Conservation (phyloP, 2,113 vertebrate genomes). For the Hemiprocne comata region DNA sequence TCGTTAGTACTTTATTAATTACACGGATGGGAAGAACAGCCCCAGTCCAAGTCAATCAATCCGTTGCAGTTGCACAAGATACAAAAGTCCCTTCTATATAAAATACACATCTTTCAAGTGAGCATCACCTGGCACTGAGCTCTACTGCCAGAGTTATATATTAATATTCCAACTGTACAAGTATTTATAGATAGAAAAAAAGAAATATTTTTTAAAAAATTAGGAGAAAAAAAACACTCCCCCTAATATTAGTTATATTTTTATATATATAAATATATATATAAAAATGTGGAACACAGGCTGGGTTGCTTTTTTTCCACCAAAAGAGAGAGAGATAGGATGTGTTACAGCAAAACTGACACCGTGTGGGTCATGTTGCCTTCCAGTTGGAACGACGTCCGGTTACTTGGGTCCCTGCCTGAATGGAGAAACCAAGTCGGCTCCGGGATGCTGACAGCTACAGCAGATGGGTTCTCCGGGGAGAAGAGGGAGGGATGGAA, state of each 20-base stretch:
- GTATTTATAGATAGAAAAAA: conserved; percentile 67
- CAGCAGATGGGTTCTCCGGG: accelerated
- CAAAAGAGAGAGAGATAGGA: background rate
- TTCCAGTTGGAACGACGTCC: conserved; percentile 27
- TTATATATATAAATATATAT: conserved; percentile 19
- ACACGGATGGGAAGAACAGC: background rate
- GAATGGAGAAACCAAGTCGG: background rate
- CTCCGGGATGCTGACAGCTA: background rate
- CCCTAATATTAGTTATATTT: background rate
- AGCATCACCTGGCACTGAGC: background rate
- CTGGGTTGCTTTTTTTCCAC: background rate
- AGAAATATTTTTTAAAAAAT: background rate
- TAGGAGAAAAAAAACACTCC: conserved; percentile 25
- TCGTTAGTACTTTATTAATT: conserved; percentile 70
- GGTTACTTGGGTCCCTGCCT: conserved; percentile 1
- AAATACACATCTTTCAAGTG: background rate
- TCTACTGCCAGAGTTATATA: conserved; percentile 60
- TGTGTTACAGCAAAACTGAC: background rate
- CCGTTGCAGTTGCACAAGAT: background rate
- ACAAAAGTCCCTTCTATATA: conserved; percentile 70
- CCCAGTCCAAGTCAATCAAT: background rate
- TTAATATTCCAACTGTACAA: conserved; percentile 75
- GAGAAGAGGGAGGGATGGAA: background rate
- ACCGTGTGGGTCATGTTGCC: background rate
- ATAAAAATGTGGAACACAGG: background rate